A percentile compares a stretch with the other conserved stretches of the same genome.
These are phyloP conservation scores for Disparrhopalites patrizii DNA, from an alignment of 2,888 invertebrate genomes.

Conservation along the genomic window DNA sequence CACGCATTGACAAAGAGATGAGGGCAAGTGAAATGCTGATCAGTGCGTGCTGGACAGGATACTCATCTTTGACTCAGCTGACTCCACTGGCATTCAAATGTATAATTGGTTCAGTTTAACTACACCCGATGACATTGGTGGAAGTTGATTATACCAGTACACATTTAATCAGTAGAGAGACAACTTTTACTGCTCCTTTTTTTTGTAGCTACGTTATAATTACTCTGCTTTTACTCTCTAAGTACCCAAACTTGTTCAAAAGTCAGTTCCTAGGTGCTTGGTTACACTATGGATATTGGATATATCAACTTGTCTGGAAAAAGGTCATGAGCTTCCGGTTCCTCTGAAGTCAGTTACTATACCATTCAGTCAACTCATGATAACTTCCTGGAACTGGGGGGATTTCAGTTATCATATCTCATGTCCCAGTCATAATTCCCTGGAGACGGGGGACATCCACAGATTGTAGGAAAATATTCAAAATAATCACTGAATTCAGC, in stretches of 20 bases:
- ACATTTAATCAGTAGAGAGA: too few relatives aligned
- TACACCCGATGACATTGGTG: constrained; percentile 13
- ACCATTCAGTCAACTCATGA: not conserved
- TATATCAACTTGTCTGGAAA: not conserved
- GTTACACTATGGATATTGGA: too few relatives aligned
- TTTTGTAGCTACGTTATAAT: not conserved
- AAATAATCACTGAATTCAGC: too few relatives aligned
- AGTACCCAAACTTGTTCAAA: not conserved
- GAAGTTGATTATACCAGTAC: not conserved
- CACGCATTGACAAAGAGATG: constrained; percentile 5
- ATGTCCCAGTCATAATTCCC: not conserved
- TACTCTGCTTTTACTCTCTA: not conserved
- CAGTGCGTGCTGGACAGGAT: constrained; percentile 14
- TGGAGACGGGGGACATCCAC: not conserved
- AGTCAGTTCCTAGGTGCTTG: too few relatives aligned
- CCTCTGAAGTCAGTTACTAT: not conserved
- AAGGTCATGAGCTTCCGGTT: constrained; percentile 10
- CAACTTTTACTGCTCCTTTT: not conserved
- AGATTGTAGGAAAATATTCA: not conserved
- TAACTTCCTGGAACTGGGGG: not conserved
- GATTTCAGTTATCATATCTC: not conserved
- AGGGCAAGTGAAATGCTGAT: constrained; percentile 12
- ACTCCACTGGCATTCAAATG: not conserved
- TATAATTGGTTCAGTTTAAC: too few relatives aligned
- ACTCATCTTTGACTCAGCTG: constrained; percentile 6